These are phyloP conservation scores for Atrina japonica DNA, from an alignment of 2,888 invertebrate species.

Conservation along the genomic window DNA sequence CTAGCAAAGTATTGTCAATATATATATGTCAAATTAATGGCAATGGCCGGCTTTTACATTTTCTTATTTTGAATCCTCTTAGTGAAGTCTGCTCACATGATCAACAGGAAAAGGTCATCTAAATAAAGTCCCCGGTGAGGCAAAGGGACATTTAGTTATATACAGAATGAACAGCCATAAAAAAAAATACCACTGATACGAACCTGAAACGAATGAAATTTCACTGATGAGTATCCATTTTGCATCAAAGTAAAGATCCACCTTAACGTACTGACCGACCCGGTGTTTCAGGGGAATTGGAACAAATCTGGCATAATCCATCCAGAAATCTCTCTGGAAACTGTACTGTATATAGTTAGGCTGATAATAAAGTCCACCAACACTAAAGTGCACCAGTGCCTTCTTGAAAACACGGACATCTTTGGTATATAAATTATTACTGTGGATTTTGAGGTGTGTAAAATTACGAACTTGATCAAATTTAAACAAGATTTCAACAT, in stretches of 20 bases:
- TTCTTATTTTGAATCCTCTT: too few species aligned
- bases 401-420: constrained; percentile 93
- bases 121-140: too few species aligned
- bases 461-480: constrained; percentile 94
- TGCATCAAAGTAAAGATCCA: constrained; percentile 88
- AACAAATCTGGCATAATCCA: constrained; percentile 91
- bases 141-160: too few species aligned
- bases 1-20: too few species aligned
- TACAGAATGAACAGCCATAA: too few species aligned
- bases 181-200: too few species aligned
- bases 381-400: constrained; percentile 88
- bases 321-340: constrained; percentile 88
- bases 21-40: too few species aligned
- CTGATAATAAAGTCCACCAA: constrained; percentile 89
- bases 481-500: constrained; percentile 90
- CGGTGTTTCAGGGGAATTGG: constrained; percentile 90
- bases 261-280: constrained; percentile 90
- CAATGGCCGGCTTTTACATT: too few species aligned
- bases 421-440: constrained; percentile 92
- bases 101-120: too few species aligned
- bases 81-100: too few species aligned
- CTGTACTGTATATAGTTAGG: constrained; percentile 86
- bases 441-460: constrained; percentile 89
- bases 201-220: constrained; percentile 92
- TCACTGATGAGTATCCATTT: constrained; percentile 95